Evolutionary conservation across 2,888 invertebrate genomes (phyloP).

Genomic region (Galerucella calmariensis): DNA sequence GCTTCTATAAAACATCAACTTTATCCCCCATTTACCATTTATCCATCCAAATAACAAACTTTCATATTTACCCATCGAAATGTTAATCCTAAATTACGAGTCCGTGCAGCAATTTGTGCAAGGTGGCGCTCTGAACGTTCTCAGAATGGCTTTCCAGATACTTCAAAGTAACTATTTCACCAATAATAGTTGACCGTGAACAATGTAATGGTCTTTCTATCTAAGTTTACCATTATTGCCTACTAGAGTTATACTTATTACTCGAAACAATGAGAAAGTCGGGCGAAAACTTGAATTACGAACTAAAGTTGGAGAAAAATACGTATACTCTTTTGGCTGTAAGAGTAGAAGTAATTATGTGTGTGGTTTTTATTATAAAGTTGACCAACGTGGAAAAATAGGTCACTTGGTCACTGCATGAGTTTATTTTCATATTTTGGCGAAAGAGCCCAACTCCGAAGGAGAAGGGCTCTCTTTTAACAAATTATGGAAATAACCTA

Average conservation of each 20-base stretch:
- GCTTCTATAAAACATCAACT: too few species aligned
- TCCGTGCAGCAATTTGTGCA: slow-evolving; percentile 31
- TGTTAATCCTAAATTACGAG: slow-evolving; percentile 22
- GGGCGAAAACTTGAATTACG: neutral
- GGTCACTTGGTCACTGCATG: too few species aligned
- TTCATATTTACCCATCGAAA: neutral
- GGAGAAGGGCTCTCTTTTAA: too few species aligned
- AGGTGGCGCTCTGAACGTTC: slow-evolving; percentile 35
- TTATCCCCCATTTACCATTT: neutral
- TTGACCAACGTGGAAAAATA: too few species aligned
- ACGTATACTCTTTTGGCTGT: neutral
- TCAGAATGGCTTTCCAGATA: slow-evolving; percentile 18
- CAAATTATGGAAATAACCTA: too few species aligned
- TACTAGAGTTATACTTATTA: neutral
- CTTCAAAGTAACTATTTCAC: slow-evolving; percentile 32
- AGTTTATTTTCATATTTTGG: too few species aligned
- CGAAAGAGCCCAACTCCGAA: too few species aligned
- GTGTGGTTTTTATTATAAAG: neutral
- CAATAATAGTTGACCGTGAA: slow-evolving; percentile 23
- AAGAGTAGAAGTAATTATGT: neutral
- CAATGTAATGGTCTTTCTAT: neutral
- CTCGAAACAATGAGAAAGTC: neutral
- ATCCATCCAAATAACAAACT: neutral
- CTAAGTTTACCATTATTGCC: neutral
- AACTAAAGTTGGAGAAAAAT: neutral